Evolutionary conservation across 2,888 invertebrate species (phyloP), one percentile per base, ranked within the genome.

Genomic region (Tetrapedia diversipes): DNA sequence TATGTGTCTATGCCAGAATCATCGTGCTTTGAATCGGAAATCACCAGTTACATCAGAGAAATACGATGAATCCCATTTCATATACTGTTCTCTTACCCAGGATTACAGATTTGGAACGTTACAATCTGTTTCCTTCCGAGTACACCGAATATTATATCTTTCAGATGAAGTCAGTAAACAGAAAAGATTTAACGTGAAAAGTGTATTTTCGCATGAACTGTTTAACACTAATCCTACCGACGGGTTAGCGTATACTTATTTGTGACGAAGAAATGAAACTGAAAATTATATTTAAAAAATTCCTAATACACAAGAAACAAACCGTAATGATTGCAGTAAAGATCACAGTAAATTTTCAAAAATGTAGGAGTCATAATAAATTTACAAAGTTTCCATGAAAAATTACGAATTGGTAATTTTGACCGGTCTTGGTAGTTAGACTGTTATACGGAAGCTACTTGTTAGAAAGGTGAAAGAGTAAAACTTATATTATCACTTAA

Each of bases 11-110:
- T 27, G 29, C 10, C 14, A 34, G n/a, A 32, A 37, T 24, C 16
- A 8, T 16, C 57, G 47, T 59, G 61, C 6, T 19, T 45, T 29
- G 63, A 39, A 27, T 59, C 4, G 29, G 45, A 37, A 67, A 77
- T 32, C 49, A 57, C 61, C 60, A 24, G 19, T 43, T 24, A 51
- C 11, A n/a, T 3, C 6, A 45, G 51, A 63, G 29, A 76, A 73
- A 47, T 60, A 73, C 60, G 19, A 4, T 14, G 69, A 51, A 61
- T 19, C 39, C 29, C 22, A n/a, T 47, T 61, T n/a, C n/a, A n/a
- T 14, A 49, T 24, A 1, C 1, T 8, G 2, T 2, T 19, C 29
- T 27, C n/a, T 22, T 34, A 34, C 41, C 0, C 16, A 14, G 27
- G 1, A 67, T 34, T 32, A 19, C 8, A 22, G 11, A 63, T 71